Evolutionary conservation across 2,888 invertebrate genomes (phyloP).

Genomic region (Chloroclystis v-ata): DNA sequence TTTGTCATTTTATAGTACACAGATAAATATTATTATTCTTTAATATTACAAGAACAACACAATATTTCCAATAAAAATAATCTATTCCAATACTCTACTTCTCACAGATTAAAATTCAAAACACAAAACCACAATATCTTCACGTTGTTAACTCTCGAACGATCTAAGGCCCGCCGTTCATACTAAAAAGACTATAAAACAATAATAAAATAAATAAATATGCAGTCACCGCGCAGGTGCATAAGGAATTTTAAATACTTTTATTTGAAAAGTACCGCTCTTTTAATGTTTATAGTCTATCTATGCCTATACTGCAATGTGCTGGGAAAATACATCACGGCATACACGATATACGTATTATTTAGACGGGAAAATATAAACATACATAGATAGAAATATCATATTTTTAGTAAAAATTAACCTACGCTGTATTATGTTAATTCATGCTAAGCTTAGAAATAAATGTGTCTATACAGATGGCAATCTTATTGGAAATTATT

Average conservation of each 20-base stretch:
- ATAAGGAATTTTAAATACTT: constrained; percentile 15
- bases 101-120: constrained; percentile 21
- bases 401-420: not conserved
- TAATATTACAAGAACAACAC: too few relatives aligned
- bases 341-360: too few relatives aligned
- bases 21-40: too few relatives aligned
- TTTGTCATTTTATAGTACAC: too few relatives aligned
- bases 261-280: constrained; percentile 17
- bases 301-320: too few relatives aligned
- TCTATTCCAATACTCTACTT: constrained; percentile 9
- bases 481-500: not conserved
- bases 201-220: constrained; percentile 4
- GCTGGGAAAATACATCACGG: too few relatives aligned
- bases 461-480: constrained; percentile 7
- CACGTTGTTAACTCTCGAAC: constrained; percentile 13
- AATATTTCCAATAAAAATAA: too few relatives aligned
- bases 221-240: constrained; percentile 15
- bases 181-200: constrained; percentile 16
- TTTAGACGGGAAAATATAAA: too few relatives aligned
- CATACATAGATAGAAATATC: too few relatives aligned
- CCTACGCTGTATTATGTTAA: constrained; percentile 1
- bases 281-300: constrained; percentile 1
- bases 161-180: constrained; percentile 23
- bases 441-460: constrained; percentile 11
- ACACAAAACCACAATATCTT: constrained; percentile 16